Conservation (phyloP, 1,140 invertebrate genomes). For the Ceratitis capitata region DNA sequence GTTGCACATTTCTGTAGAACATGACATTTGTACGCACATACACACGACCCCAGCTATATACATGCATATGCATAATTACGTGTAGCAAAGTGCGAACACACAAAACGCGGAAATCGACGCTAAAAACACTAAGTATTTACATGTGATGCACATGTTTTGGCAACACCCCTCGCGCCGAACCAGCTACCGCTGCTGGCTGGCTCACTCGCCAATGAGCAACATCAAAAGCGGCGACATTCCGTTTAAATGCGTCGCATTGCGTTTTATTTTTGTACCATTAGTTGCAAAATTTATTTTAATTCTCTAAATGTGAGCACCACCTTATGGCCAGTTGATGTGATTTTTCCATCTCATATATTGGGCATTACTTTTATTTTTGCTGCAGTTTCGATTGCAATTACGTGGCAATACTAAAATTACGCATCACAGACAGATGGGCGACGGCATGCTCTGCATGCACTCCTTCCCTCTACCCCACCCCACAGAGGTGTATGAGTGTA, state of each 20-base stretch:
- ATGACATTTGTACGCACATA: background rate
- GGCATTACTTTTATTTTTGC: background rate
- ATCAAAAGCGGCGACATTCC: background rate
- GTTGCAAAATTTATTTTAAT: slow-evolving; percentile 21
- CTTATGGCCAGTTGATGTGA: background rate
- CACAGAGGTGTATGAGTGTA: background rate
- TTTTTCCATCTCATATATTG: background rate
- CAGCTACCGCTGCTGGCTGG: background rate
- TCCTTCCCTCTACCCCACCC: background rate
- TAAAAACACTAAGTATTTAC: background rate
- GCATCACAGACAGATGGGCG: slow-evolving; percentile 25
- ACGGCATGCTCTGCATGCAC: background rate
- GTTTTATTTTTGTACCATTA: background rate
- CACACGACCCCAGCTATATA: background rate
- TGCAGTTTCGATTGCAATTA: background rate
- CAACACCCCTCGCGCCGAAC: background rate
- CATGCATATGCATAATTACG: background rate
- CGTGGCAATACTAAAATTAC: slow-evolving; percentile 25
- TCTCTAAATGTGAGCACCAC: background rate
- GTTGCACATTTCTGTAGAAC: background rate
- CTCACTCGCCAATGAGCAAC: background rate
- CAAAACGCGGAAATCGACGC: background rate
- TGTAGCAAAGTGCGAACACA: background rate
- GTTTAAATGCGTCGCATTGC: background rate
- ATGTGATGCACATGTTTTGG: background rate